Conservation (phyloP, 2,797 vertebrate genomes). For the Bradypodion pumilum region DNA sequence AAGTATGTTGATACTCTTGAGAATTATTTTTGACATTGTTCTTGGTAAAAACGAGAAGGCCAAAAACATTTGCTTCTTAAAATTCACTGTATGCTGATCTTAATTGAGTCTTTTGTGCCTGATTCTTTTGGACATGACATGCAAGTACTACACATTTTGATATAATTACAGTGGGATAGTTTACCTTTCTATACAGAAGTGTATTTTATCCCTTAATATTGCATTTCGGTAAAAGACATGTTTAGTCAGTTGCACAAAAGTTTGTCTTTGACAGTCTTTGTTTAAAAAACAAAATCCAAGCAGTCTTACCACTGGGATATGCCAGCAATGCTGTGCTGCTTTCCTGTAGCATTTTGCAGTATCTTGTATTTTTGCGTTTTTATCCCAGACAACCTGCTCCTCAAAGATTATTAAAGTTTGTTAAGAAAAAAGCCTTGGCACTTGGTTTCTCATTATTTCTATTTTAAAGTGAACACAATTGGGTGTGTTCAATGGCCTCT, state of each 20-base stretch:
- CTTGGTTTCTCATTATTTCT: conserved; percentile 58
- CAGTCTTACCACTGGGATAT: conserved; percentile 56
- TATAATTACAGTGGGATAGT: conserved; percentile 47
- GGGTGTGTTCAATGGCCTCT: neutral
- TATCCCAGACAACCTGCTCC: conserved; percentile 62
- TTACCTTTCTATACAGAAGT: conserved; percentile 49
- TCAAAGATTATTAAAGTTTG: conserved; percentile 69
- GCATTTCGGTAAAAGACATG: conserved; percentile 48
- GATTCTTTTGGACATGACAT: conserved; percentile 55
- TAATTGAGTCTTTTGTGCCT: conserved; percentile 46
- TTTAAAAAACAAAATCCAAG: conserved; percentile 36
- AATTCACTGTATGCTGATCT: conserved; percentile 44
- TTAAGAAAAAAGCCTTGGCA: conserved; percentile 66
- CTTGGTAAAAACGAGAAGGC: conserved; percentile 49
- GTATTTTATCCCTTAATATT: conserved; percentile 54
- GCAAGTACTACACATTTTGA: conserved; percentile 52
- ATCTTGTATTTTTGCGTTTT: conserved; percentile 65
- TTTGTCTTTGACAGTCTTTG: conserved; percentile 50
- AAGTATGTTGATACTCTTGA: conserved; percentile 11
- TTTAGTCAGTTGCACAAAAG: conserved; percentile 46
- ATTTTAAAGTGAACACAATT: conserved; percentile 41
- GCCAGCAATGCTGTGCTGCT: conserved; percentile 53
- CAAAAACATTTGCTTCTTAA: conserved; percentile 45
- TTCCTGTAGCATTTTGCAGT: conserved; percentile 46
- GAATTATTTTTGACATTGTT: conserved; percentile 31